These are phyloP conservation scores for Hemistola chrysoprasaria DNA, from an alignment of 2,888 invertebrate species.

Conservation along the genomic window DNA sequence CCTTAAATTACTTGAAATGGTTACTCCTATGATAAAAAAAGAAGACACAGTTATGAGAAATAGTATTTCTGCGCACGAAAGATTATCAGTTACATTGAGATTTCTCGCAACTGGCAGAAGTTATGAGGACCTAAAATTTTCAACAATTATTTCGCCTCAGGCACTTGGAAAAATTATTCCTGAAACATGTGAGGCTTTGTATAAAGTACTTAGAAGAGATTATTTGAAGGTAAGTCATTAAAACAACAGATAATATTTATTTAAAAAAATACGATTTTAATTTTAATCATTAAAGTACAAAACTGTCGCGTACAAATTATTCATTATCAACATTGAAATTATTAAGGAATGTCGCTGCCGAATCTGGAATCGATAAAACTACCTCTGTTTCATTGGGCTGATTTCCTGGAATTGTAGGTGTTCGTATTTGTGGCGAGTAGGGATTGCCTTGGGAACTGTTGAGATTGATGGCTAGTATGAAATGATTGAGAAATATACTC, in stretches of 20 bases:
- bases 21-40: slow-evolving; percentile 22
- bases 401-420: slow-evolving; percentile 16
- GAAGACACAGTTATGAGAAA: slow-evolving; percentile 22
- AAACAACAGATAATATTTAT: slow-evolving; percentile 1
- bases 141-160: slow-evolving; percentile 9
- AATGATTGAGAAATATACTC: slow-evolving; percentile 23
- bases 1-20: slow-evolving; percentile 7
- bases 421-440: slow-evolving; percentile 13
- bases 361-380: slow-evolving; percentile 8
- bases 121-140: slow-evolving; percentile 10
- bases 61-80: slow-evolving; percentile 21
- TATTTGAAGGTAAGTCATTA: slow-evolving; percentile 20
- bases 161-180: slow-evolving; percentile 16
- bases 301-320: slow-evolving; percentile 2
- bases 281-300: slow-evolving; percentile 1
- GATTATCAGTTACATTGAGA: slow-evolving; percentile 19
- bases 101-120: slow-evolving; percentile 18
- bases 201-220: slow-evolving; percentile 11
- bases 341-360: slow-evolving; percentile 6
- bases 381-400: slow-evolving; percentile 18
- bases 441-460: slow-evolving; percentile 19
- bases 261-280: too few species aligned
- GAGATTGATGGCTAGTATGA: slow-evolving; percentile 17
- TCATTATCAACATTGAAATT: slow-evolving; percentile 3
- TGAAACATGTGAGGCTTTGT: slow-evolving; percentile 20